phyloP scores from a whole-genome alignment of 2,797 vertebrate genomes.

The Sebastes baramenuke region DNA sequence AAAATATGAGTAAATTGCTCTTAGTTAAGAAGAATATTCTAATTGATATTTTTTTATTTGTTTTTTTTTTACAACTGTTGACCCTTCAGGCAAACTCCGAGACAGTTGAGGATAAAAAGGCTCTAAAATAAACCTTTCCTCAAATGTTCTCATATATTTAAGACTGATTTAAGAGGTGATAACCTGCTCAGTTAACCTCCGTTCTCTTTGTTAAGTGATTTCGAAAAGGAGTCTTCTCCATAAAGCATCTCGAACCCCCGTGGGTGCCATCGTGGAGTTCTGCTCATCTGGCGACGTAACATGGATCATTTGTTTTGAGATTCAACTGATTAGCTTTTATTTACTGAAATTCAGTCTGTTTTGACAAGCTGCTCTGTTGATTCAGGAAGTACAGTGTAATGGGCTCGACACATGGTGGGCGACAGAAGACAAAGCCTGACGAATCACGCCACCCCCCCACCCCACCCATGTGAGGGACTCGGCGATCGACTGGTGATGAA shows the following conservation, averaged over 20 bases:
- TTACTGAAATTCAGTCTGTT: constrained; percentile 50
- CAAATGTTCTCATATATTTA: constrained; percentile 6
- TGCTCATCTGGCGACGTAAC: constrained; percentile 50
- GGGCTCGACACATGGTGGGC: constrained; percentile 25
- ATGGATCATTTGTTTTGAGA: constrained; percentile 63
- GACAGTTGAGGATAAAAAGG: constrained; percentile 39
- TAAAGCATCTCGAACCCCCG: constrained; percentile 28
- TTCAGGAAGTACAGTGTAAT: constrained; percentile 34
- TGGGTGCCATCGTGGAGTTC: constrained; percentile 34
- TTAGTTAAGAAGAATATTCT: not conserved
- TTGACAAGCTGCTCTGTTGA: constrained; percentile 42
- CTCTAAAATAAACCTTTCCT: constrained; percentile 37
- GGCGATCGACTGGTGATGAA: not conserved
- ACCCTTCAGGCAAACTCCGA: constrained; percentile 29
- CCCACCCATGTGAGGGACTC: not conserved
- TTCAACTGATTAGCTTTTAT: constrained; percentile 58
- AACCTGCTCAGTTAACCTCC: constrained; percentile 56
- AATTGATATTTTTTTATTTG: not conserved
- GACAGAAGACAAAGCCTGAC: constrained; percentile 17
- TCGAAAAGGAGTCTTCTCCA: constrained; percentile 18
- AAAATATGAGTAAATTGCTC: constrained; percentile 9
- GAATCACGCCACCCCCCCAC: not conserved
- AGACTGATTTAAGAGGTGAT: constrained; percentile 34
- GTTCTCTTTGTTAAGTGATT: constrained; percentile 38
- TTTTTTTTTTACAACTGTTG: not conserved